Evolutionary conservation across 2,797 vertebrate species (phyloP), one percentile per base, ranked within the genome.

Genomic region (Chaenodraco wilsoni): DNA sequence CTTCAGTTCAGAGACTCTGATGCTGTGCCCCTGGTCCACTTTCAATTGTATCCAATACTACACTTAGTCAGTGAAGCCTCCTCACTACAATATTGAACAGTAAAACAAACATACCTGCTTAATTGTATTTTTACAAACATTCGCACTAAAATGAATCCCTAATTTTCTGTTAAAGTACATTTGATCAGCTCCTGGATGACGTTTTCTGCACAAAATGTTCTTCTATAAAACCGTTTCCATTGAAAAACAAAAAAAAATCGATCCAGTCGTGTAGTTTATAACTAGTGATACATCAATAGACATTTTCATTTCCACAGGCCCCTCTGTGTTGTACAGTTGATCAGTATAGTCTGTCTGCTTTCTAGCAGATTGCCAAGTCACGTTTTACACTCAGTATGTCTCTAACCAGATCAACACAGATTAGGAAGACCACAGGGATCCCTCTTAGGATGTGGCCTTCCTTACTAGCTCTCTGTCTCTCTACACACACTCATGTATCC

Each of bases 391-490:
- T 77, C 72, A 50, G 11, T 74, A 76, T 66, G 37, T 60, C 54
- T 82, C 48, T 78, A 77, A 87, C 72, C 72, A 86, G 90, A 87
- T 88, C 62, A 88, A 67, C 65, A 68, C 57, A 76, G 87, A 85
- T 89, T 87, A 87, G 23, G 31, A 13, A 73, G 21, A 79, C 65
- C 11, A 37, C 55, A 52, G 58, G 45, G 74, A 78, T 66, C 41
- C 56, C 63, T 78, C 56, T n/a, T 43, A 16, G 52, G 70, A 60
- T 51, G 76, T 63, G 3, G 9, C 44, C 33, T 33, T 81, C 45
- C 68, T 70, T 50, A 8, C 33, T n/a, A 15, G 9, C 48, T 56
- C 59, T 40, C 33, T 8, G 7, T 33, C 60, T 51, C 54, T 58
- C 3, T 72, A 40, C 5, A 50, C 13, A 50, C 4, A 55, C 58